Evolutionary conservation across 1,140 invertebrate species (phyloP).

Genomic region (Ceratina calcarata): DNA sequence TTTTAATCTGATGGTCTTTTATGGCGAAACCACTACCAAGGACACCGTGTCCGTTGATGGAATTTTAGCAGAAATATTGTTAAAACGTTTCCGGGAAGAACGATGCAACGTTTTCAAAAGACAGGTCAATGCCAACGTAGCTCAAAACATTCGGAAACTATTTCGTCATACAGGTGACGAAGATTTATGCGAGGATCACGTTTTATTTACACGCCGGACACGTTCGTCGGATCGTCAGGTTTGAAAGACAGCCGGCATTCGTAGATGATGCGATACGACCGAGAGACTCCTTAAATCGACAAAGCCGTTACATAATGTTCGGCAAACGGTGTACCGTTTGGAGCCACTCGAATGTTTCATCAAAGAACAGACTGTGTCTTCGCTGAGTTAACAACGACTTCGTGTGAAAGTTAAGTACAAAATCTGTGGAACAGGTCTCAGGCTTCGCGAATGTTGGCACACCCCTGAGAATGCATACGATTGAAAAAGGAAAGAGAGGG

Average conservation of each 20-base stretch:
- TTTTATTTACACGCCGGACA: neutral
- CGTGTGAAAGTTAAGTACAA: too few relatives aligned
- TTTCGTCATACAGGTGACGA: neutral
- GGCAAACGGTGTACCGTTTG: neutral
- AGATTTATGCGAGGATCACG: neutral
- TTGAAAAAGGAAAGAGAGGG: neutral
- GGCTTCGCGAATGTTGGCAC: too few relatives aligned
- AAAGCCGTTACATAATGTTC: neutral
- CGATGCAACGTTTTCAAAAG: neutral
- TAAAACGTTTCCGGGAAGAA: neutral
- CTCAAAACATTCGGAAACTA: neutral
- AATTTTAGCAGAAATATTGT: conserved; percentile 9
- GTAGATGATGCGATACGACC: neutral
- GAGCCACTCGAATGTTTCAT: neutral
- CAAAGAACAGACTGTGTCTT: too few relatives aligned
- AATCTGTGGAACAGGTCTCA: too few relatives aligned
- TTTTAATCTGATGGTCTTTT: conserved; percentile 18
- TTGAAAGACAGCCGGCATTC: neutral
- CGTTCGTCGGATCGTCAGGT: neutral
- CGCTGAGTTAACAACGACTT: too few relatives aligned
- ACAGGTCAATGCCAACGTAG: conserved; percentile 3
- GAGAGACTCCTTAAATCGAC: neutral
- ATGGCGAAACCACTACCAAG: conserved; percentile 2
- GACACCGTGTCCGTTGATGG: neutral
- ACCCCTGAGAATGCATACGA: neutral